These are phyloP conservation scores for Geophilus truncorum DNA, from an alignment of 2,888 invertebrate genomes.

Conservation along the genomic window DNA sequence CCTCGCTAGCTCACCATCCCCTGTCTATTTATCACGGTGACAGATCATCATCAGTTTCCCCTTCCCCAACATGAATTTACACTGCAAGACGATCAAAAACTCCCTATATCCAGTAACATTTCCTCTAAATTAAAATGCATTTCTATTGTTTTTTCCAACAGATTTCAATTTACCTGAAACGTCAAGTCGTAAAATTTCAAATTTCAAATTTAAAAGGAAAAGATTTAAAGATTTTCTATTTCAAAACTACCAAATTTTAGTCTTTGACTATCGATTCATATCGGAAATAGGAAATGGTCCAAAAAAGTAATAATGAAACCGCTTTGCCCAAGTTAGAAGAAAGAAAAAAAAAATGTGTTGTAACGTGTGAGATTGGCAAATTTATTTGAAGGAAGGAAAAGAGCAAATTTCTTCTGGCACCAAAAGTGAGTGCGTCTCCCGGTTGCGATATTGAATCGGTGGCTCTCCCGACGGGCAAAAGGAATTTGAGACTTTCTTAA, in stretches of 20 bases:
- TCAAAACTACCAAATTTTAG: background rate
- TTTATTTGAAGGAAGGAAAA: conserved; percentile 27
- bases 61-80: background rate
- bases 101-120: background rate
- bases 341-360: conserved; percentile 18
- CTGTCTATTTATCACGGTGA: conserved; percentile 9
- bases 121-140: background rate
- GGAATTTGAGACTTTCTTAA: conserved; percentile 27
- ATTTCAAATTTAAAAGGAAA: background rate
- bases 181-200: background rate
- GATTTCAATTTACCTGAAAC: background rate
- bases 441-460: conserved; percentile 23
- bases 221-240: background rate
- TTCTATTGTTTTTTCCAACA: background rate
- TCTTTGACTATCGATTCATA: conserved; percentile 13
- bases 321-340: background rate
- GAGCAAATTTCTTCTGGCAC: conserved; percentile 27
- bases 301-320: conserved; percentile 20
- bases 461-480: conserved; percentile 26
- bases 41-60: conserved; percentile 22
- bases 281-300: conserved; percentile 21
- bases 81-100: background rate
- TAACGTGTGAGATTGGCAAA: conserved; percentile 22
- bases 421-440: conserved; percentile 27
- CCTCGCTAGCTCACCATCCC: background rate